Conservation (phyloP, 92 coral and sea anemone genomes). For the Galaxea fascicularis region DNA sequence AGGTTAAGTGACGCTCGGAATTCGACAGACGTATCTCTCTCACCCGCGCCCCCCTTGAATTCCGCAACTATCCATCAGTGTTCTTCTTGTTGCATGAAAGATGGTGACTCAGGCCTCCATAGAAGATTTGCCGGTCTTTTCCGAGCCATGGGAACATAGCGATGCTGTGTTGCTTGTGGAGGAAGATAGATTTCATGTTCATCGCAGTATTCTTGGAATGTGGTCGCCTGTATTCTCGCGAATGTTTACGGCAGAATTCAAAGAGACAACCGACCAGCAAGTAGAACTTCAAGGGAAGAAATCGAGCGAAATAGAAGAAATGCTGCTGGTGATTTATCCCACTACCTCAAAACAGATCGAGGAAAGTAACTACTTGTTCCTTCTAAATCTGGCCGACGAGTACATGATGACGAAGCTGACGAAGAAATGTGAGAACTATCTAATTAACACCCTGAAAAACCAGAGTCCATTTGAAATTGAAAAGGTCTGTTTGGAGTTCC, state of each 20-base stretch:
- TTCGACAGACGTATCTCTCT: no score
- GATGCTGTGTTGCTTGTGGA: conserved; percentile 40
- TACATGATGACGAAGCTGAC: conserved; percentile 31
- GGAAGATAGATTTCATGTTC: conserved; percentile 38
- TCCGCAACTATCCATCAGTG: no score
- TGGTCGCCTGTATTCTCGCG: conserved; percentile 34
- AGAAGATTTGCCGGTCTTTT: conserved; percentile 6
- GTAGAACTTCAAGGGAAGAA: conserved; percentile 37
- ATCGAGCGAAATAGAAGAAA: conserved; percentile 10
- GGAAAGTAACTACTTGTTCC: neutral
- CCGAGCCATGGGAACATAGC: conserved; percentile 39
- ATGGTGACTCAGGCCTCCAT: no score
- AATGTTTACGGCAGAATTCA: conserved; percentile 25
- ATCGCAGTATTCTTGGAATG: conserved; percentile 33
- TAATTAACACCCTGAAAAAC: neutral
- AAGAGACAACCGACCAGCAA: conserved; percentile 2
- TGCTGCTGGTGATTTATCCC: conserved; percentile 43
- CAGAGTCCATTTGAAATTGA: neutral
- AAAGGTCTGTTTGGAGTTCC: neutral
- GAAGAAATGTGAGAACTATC: conserved; percentile 20
- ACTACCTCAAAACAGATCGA: neutral
- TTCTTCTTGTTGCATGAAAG: no score
- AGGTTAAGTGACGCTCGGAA: no score
- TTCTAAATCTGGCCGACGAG: conserved; percentile 29
- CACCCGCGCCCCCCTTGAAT: no score